phyloP scores from a whole-genome alignment of 1,140 invertebrate species.

The Musca domestica region DNA sequence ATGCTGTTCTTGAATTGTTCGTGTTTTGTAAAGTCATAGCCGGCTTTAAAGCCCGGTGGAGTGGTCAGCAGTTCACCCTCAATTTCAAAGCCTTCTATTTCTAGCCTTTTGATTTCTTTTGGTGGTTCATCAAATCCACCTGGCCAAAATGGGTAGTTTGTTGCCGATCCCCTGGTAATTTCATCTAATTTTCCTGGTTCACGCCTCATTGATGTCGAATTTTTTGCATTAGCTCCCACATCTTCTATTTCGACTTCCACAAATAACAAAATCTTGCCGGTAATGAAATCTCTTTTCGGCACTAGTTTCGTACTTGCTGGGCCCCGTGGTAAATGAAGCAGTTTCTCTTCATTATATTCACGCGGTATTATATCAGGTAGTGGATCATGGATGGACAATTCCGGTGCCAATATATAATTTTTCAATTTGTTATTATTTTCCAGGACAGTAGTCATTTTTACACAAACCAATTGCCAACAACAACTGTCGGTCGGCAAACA shows the following conservation, averaged over 20 bases:
- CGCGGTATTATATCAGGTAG: constrained; percentile 43
- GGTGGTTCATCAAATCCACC: constrained; percentile 69
- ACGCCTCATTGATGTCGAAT: constrained; percentile 73
- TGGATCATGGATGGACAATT: constrained; percentile 45
- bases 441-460: background rate
- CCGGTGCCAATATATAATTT: constrained; percentile 44
- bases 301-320: constrained; percentile 47
- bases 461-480: constrained; percentile 2
- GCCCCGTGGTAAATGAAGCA: constrained; percentile 41
- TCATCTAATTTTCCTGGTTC: constrained; percentile 59
- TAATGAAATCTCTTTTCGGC: constrained; percentile 67
- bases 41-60: constrained; percentile 65
- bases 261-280: constrained; percentile 68
- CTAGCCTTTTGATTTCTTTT: constrained; percentile 39
- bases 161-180: constrained; percentile 65
- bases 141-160: constrained; percentile 77
- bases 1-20: background rate
- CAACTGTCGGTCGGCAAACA: too few species aligned
- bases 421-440: constrained; percentile 41
- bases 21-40: constrained; percentile 56
- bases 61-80: constrained; percentile 61
- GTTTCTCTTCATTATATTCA: constrained; percentile 38
- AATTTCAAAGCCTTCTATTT: constrained; percentile 54
- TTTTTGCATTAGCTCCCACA: constrained; percentile 66
- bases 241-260: constrained; percentile 64